Evolutionary conservation across 1,140 invertebrate species (phyloP).

Genomic region (Chionoecetes opilio): DNA sequence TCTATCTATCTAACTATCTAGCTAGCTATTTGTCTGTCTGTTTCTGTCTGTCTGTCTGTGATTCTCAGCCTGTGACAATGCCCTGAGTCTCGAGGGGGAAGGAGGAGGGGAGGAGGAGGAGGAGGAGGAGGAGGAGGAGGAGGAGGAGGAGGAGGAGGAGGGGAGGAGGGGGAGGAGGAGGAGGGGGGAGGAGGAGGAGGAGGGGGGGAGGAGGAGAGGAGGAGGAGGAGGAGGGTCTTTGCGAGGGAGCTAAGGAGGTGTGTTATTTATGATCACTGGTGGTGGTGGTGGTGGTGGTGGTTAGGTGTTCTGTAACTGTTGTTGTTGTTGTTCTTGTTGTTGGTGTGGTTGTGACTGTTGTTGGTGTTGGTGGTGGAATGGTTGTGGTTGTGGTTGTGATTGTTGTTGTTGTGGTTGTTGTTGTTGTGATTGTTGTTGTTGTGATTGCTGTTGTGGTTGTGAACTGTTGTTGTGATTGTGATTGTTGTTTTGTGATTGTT

Average conservation of each 20-base stretch:
- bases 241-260: background rate
- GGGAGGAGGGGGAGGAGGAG: background rate
- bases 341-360: background rate
- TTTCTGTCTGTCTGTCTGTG: background rate
- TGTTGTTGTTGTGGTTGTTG: background rate
- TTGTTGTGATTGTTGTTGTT: constrained; percentile 2
- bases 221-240: background rate
- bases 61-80: background rate
- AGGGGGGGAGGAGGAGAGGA: constrained; percentile 1
- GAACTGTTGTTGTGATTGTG: background rate
- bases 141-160: constrained; percentile 36
- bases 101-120: background rate
- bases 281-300: constrained; percentile 11
- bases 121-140: background rate
- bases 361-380: too few relatives aligned
- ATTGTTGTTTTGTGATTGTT: background rate
- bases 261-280: background rate
- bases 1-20: too few relatives aligned
- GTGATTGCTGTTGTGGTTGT: background rate
- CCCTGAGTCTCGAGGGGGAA: background rate
- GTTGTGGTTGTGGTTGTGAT: too few relatives aligned
- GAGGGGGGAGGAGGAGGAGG: background rate
- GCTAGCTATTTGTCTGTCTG: too few relatives aligned
- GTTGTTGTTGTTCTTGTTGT: too few relatives aligned
- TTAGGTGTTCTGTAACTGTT: too few relatives aligned